Conservation (phyloP, 2,888 invertebrate genomes). For the Drosophila affinis region DNA sequence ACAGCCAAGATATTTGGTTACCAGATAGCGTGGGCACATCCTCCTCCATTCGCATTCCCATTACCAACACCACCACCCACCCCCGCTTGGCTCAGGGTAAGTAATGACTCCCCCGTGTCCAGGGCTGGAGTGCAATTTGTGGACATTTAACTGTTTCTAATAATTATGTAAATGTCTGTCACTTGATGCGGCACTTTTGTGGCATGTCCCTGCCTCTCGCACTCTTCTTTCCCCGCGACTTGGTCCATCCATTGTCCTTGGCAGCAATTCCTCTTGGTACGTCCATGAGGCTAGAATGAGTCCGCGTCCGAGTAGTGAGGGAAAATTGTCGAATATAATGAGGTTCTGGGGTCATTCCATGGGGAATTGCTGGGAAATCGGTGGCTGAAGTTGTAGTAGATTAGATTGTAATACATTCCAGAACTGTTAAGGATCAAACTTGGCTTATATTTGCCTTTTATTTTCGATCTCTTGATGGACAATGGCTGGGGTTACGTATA, state of each 20-base stretch:
- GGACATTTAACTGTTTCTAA: slow-evolving; percentile 79
- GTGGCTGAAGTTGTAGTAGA: slow-evolving; percentile 12
- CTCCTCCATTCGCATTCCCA: slow-evolving; percentile 18
- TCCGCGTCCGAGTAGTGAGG: neutral
- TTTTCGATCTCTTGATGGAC: too few relatives aligned
- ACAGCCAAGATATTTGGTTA: slow-evolving; percentile 63
- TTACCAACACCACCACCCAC: slow-evolving; percentile 9
- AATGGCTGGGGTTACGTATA: too few relatives aligned
- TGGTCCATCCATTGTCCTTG: slow-evolving; percentile 25
- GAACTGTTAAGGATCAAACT: too few relatives aligned
- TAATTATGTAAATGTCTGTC: slow-evolving; percentile 77
- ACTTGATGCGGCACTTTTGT: slow-evolving; percentile 58
- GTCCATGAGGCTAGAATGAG: slow-evolving; percentile 48
- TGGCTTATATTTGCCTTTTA: too few relatives aligned
- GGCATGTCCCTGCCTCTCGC: slow-evolving; percentile 4
- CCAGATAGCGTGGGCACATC: slow-evolving; percentile 67
- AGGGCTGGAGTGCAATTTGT: slow-evolving; percentile 67
- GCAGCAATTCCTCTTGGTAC: slow-evolving; percentile 43
- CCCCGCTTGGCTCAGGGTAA: slow-evolving; percentile 9
- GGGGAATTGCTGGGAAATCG: slow-evolving; percentile 11
- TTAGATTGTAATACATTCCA: slow-evolving; percentile 36
- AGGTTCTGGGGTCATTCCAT: slow-evolving; percentile 33
- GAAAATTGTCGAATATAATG: slow-evolving; percentile 69
- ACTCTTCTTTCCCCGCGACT: slow-evolving; percentile 20
- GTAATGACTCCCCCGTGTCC: slow-evolving; percentile 71